Conservation (phyloP, 1,140 invertebrate species). For the Trialeurodes vaporariorum region DNA sequence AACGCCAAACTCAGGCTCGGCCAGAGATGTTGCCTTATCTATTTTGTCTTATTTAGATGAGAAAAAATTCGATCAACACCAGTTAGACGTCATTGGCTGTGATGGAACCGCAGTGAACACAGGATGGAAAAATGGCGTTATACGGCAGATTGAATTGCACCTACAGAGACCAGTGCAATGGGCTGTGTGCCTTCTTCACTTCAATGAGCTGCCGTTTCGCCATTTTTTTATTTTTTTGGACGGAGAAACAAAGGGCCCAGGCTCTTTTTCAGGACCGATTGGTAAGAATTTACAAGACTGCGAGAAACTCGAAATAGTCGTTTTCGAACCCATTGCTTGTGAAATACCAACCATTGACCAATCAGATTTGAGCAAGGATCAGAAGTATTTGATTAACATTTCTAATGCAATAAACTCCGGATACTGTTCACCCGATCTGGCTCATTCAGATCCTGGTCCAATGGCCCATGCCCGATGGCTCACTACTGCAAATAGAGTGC, state of each 20-base stretch:
- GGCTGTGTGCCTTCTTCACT: neutral
- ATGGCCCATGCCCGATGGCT: conserved; percentile 5
- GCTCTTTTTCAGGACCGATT: neutral
- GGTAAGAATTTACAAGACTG: neutral
- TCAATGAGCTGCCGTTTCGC: neutral
- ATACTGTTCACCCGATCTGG: neutral
- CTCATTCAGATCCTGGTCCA: conserved; percentile 1
- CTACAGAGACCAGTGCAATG: neutral
- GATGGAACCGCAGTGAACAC: conserved; percentile 2
- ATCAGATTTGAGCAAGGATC: conserved; percentile 1
- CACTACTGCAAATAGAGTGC: conserved; percentile 23
- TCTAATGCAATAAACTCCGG: neutral
- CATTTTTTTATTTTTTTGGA: neutral
- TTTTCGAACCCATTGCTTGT: neutral
- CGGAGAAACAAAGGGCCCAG: neutral
- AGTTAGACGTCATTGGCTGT: neutral
- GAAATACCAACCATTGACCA: too few relatives aligned
- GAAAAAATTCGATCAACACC: neutral
- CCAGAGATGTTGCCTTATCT: too few relatives aligned
- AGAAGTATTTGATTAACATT: conserved; percentile 10
- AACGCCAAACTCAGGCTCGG: too few relatives aligned
- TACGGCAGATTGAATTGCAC: neutral
- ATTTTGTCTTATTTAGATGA: too few relatives aligned
- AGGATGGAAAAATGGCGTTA: conserved; percentile 1
- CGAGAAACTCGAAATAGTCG: neutral